Percentiles rank a stretch among this genome's conserved stretches.
phyloP scores from a whole-genome alignment of 2,888 invertebrate genomes.

The Archaeoteleia sp. region DNA sequence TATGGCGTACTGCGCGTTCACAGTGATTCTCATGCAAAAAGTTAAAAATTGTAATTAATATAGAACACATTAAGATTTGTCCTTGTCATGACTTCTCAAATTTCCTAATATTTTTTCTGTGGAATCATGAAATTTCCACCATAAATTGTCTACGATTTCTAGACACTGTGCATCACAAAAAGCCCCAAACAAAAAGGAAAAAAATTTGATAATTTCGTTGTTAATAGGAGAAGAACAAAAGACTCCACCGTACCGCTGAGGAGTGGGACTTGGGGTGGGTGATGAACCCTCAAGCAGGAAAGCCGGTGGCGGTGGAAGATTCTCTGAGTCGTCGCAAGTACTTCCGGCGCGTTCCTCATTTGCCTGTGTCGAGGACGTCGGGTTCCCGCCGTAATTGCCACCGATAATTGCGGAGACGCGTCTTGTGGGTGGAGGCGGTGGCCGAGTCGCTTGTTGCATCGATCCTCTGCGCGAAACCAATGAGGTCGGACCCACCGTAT shows the following conservation, averaged over 20 bases:
- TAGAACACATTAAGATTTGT: no score
- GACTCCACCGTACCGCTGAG: conserved; percentile 71
- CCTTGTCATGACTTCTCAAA: no score
- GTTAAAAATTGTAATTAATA: no score
- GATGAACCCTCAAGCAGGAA: conserved; percentile 81
- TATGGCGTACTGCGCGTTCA: no score
- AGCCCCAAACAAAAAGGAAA: no score
- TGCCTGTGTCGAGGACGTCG: conserved; percentile 35
- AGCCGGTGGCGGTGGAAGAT: conserved; percentile 86
- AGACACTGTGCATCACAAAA: no score
- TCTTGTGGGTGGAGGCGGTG: conserved; percentile 86
- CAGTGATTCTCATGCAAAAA: no score
- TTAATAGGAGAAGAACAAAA: no score
- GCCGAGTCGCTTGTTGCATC: conserved; percentile 79
- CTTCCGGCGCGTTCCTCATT: conserved; percentile 57
- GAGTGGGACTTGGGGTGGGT: conserved; percentile 65
- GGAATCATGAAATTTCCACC: no score
- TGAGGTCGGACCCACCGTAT: conserved; percentile 58
- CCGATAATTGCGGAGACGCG: conserved; percentile 83
- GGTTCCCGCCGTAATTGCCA: conserved; percentile 74
- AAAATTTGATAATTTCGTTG: no score
- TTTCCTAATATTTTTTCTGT: no score
- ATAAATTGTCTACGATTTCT: no score
- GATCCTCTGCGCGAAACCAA: conserved; percentile 78
- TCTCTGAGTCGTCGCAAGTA: conserved; percentile 75